phyloP scores from a whole-genome alignment of 2,888 invertebrate species.

The Drosophila peninsularis region DNA sequence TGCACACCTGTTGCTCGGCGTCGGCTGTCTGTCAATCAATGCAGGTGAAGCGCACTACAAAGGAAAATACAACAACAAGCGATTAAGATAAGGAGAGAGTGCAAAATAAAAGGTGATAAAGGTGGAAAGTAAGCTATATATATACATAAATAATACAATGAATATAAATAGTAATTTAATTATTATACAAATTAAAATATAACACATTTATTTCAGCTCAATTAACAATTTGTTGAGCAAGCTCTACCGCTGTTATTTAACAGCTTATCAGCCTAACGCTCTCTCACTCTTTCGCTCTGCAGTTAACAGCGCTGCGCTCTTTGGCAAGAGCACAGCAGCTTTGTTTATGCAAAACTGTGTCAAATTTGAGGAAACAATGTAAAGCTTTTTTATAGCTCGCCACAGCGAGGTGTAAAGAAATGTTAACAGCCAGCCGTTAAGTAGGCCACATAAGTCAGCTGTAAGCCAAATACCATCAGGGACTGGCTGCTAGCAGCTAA shows the following conservation, averaged over 20 bases:
- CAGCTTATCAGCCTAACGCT: not conserved
- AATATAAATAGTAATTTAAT: not conserved
- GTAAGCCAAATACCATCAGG: conserved; percentile 17
- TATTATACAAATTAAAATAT: no score
- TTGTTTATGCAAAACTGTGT: conserved; percentile 46
- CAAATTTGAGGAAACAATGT: conserved; percentile 40
- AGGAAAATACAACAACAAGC: not conserved
- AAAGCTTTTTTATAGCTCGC: conserved; percentile 61
- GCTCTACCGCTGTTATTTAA: conserved; percentile 9
- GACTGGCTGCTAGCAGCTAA: conserved; percentile 16
- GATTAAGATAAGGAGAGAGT: not conserved
- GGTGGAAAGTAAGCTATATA: no score
- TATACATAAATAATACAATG: not conserved
- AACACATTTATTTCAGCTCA: not conserved
- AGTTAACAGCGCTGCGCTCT: conserved; percentile 53
- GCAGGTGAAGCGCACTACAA: conserved; percentile 22
- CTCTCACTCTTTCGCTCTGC: not conserved
- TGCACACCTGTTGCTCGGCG: conserved; percentile 51
- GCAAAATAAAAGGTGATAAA: no score
- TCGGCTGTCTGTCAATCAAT: conserved; percentile 49
- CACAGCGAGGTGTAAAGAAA: conserved; percentile 44
- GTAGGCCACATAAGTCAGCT: conserved; percentile 44
- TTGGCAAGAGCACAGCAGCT: conserved; percentile 45
- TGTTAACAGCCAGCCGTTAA: conserved; percentile 47
- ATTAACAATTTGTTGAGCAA: conserved; percentile 22